phyloP scores from a whole-genome alignment of 2,113 vertebrate genomes.

The Paramisgurnus dabryanus region DNA sequence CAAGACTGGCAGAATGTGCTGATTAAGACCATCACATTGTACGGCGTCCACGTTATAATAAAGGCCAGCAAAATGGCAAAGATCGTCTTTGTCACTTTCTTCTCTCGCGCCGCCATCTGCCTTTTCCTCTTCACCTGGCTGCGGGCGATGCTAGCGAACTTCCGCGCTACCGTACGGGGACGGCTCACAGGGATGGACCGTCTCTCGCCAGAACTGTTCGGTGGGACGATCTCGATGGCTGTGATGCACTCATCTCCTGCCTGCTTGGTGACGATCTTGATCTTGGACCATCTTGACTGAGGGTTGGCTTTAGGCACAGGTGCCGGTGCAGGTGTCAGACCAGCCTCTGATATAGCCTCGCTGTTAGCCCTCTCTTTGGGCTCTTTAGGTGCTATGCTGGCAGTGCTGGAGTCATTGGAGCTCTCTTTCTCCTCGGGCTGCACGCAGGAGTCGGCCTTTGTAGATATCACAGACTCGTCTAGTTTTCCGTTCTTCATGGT shows the following conservation, averaged over 20 bases:
- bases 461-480: constrained; percentile 72
- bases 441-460: constrained; percentile 68
- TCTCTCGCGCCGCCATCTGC: constrained; percentile 96
- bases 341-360: constrained; percentile 70
- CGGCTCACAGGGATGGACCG: constrained; percentile 82
- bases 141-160: constrained; percentile 96
- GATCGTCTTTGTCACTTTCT: constrained; percentile 97
- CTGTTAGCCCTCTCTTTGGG: constrained; percentile 79
- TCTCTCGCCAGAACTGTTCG: constrained; percentile 77
- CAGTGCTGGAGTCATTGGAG: constrained; percentile 94
- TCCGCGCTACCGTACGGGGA: constrained; percentile 86
- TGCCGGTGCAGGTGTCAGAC: constrained; percentile 27
- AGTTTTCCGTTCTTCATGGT: constrained; percentile 86
- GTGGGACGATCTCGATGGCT: constrained; percentile 91
- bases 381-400: constrained; percentile 86
- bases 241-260: constrained; percentile 92
- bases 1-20: constrained; percentile 95
- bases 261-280: constrained; percentile 97
- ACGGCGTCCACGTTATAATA: constrained; percentile 97
- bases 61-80: constrained; percentile 97
- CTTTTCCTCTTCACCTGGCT: constrained; percentile 96
- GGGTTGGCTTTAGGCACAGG: constrained; percentile 66
- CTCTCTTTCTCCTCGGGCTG: constrained; percentile 90
- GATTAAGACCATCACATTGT: constrained; percentile 98
- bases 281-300: constrained; percentile 92